Base-by-base conservation (phyloP, 2,888 invertebrate species). In the Caenorhabditis sp. region DNA sequence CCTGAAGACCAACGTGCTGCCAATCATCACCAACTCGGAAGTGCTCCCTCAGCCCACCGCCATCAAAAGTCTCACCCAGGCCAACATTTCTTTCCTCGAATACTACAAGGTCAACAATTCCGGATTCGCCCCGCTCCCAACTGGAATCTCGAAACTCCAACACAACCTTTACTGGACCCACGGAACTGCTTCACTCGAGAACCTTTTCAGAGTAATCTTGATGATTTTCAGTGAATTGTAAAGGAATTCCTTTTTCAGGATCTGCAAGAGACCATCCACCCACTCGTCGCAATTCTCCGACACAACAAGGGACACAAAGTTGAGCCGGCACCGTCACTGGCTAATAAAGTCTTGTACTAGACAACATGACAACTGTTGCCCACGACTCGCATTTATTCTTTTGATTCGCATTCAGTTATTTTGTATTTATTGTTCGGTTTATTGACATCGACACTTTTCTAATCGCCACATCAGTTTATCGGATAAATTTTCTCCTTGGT, bases 51-150 rank as follows among this genome's bases (percentile, higher is more conserved):
- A 86, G 66, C 86, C 86, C 8, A 59, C 80, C 11, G 86, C 85
- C 17, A 76, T 86, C 43, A 80, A 83, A 11, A 81, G 83, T 52
- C 71, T 86, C 27, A 82, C 83, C 20, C 75, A 74, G 26, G 86
- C 86, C 46, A 86, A 86, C 65, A 85, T 86, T 11, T 65, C 82
- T 24, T 86, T 86, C 65, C 75, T 86, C 9, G 83, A 85, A 32
- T 86, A 86, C 58, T 86, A 85, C 80, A 86, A 86, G 80, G 81
- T 85, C 17, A 85, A 86, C 72, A 86, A 86, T 59, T 52, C 62
- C 9, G 85, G 85, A 43, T 84, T 85, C 58, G 74, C 74, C 26
- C 79, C 83, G 9, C 58, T 71, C n/a, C 70, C 82, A 30, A 45
- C 63, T 8, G 75, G 74, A 17, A 74, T 83, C 48, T 70, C 79